Evolutionary conservation across 2,888 invertebrate species (phyloP).

Genomic region (Tetrapedia diversipes): DNA sequence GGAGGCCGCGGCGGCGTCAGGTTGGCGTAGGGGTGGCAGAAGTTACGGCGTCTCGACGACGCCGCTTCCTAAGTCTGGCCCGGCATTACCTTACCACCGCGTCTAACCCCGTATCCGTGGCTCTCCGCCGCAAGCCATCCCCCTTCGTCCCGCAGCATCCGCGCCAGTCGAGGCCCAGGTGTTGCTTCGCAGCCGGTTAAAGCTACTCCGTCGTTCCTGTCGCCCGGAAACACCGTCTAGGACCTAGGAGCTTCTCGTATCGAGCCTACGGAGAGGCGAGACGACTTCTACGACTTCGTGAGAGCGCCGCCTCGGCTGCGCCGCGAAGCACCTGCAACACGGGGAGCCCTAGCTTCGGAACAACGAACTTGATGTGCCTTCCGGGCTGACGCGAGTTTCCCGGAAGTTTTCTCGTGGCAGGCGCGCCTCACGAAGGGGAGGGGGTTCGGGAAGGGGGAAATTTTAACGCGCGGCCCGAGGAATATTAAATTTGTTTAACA

Average conservation of each 20-base stretch:
- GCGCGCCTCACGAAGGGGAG: no score
- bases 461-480: conserved; percentile 60
- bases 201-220: conserved; percentile 65
- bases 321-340: conserved; percentile 38
- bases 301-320: conserved; percentile 25
- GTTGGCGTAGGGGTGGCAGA: conserved; percentile 79
- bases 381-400: conserved; percentile 79
- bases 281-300: conserved; percentile 60
- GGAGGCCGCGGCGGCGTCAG: conserved; percentile 74
- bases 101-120: conserved; percentile 63
- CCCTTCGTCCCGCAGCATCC: conserved; percentile 28
- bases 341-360: conserved; percentile 14
- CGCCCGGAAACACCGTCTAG: conserved; percentile 30
- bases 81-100: conserved; percentile 68
- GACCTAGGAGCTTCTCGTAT: conserved; percentile 4
- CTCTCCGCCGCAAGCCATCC: conserved; percentile 38
- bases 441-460: no score
- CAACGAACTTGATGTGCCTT: conserved; percentile 79
- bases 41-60: conserved; percentile 82
- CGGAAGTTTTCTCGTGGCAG: conserved; percentile 72
- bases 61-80: conserved; percentile 79
- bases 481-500: conserved; percentile 80
- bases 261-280: conserved; percentile 54
- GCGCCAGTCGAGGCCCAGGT: conserved; percentile 68
- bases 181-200: conserved; percentile 69